phyloP scores from a whole-genome alignment of 2,113 vertebrate species.

The Lophotis ruficrista region DNA sequence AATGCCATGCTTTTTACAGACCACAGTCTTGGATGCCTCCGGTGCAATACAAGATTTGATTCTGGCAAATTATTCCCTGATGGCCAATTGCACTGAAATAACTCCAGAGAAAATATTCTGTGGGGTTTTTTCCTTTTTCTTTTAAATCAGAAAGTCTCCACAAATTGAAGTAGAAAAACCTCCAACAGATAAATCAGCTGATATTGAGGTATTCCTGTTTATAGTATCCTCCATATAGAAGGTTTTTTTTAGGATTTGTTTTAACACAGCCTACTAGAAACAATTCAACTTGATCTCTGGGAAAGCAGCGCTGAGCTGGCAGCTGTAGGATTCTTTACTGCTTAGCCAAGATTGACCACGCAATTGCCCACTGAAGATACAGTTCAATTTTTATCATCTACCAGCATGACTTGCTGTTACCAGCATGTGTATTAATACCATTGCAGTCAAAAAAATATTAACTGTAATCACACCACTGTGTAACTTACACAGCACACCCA shows the following conservation, averaged over 20 bases:
- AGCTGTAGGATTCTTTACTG: neutral
- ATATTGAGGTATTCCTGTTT: neutral
- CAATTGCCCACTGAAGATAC: neutral
- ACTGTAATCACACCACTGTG: neutral
- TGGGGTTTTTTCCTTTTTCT: fast-evolving
- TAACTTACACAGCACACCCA: neutral
- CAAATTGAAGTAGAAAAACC: neutral
- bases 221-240: neutral
- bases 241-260: neutral
- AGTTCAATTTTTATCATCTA: neutral
- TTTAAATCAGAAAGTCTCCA: neutral
- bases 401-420: neutral
- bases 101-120: neutral
- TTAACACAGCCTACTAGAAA: neutral
- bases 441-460: neutral
- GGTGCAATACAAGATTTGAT: neutral
- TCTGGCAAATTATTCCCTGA: neutral
- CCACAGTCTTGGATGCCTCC: neutral
- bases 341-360: neutral
- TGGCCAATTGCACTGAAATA: neutral
- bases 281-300: neutral
- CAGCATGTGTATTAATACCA: neutral
- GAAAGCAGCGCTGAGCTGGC: neutral
- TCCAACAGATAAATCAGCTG: neutral
- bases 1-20: neutral